Conservation (phyloP, 2,113 vertebrate genomes). For the Sprattus sprattus region DNA sequence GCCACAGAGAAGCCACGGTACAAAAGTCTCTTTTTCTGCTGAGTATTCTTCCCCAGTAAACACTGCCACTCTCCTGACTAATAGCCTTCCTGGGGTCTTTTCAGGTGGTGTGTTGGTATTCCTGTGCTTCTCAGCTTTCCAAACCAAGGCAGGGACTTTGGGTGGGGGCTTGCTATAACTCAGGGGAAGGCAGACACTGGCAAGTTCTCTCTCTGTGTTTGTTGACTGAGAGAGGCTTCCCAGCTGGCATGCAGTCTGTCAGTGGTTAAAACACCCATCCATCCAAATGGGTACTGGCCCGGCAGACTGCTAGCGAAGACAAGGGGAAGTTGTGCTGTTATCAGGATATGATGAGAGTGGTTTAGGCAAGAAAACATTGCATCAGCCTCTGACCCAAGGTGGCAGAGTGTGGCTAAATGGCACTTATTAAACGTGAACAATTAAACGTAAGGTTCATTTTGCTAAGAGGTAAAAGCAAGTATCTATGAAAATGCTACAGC, state of each 20-base stretch:
- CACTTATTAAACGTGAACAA: not conserved
- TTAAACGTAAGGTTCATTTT: not conserved
- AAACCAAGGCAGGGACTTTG: not conserved
- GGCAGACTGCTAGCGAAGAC: not conserved
- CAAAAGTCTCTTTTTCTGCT: conserved; percentile 36
- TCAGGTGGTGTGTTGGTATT: conserved; percentile 50
- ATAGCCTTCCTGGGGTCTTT: conserved; percentile 43
- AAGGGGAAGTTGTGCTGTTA: not conserved
- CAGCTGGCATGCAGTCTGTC: conserved; percentile 41
- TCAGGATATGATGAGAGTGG: not conserved
- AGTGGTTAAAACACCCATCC: conserved; percentile 1
- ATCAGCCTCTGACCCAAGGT: not conserved
- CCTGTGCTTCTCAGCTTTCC: conserved; percentile 33
- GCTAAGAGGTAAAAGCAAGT: not conserved
- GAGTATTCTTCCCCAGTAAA: conserved; percentile 35
- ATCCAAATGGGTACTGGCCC: not conserved
- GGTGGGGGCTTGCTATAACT: not conserved
- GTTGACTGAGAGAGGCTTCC: conserved; percentile 29
- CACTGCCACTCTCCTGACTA: conserved; percentile 22
- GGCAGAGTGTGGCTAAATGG: not conserved
- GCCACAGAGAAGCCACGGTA: conserved; percentile 21
- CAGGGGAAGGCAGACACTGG: conserved; percentile 22
- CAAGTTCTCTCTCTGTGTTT: conserved; percentile 30
- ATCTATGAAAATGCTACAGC: not conserved
- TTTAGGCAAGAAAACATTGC: not conserved